phyloP scores from a whole-genome alignment of 2,113 vertebrate species.

The Engraulis encrasicolus region DNA sequence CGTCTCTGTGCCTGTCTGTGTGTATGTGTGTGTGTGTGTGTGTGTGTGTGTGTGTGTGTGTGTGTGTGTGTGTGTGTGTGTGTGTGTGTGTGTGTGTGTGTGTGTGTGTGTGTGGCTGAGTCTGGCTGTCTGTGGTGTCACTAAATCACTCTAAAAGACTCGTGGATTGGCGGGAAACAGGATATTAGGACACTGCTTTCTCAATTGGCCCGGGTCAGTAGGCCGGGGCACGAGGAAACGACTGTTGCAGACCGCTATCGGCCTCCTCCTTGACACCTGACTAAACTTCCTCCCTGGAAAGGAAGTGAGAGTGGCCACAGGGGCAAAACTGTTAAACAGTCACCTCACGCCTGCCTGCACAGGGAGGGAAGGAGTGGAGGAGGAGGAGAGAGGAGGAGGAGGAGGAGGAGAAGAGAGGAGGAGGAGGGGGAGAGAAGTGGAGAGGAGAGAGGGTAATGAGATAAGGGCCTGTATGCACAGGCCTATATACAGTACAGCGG shows the following conservation, averaged over 20 bases:
- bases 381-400: too few species aligned
- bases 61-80: too few species aligned
- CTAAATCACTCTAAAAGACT: conserved; percentile 45
- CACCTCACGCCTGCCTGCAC: conserved; percentile 26
- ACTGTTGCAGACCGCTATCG: conserved; percentile 52
- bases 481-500: conserved; percentile 18
- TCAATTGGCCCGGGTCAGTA: conserved; percentile 43
- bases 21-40: too few species aligned
- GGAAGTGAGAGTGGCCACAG: conserved; percentile 60
- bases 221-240: conserved; percentile 52
- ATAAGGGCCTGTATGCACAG: neutral
- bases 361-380: conserved; percentile 35
- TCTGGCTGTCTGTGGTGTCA: conserved; percentile 23
- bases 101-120: conserved; percentile 4
- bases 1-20: too few species aligned
- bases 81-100: neutral
- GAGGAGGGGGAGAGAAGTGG: neutral
- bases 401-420: conserved; percentile 4
- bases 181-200: conserved; percentile 50
- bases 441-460: conserved; percentile 23
- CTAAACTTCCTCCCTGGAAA: conserved; percentile 57
- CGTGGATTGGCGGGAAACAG: conserved; percentile 50
- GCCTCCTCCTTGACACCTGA: conserved; percentile 51
- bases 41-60: too few species aligned
- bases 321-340: conserved; percentile 53